These are phyloP conservation scores for Leucozona laternaria DNA, from an alignment of 2,888 invertebrate species.

Conservation along the genomic window DNA sequence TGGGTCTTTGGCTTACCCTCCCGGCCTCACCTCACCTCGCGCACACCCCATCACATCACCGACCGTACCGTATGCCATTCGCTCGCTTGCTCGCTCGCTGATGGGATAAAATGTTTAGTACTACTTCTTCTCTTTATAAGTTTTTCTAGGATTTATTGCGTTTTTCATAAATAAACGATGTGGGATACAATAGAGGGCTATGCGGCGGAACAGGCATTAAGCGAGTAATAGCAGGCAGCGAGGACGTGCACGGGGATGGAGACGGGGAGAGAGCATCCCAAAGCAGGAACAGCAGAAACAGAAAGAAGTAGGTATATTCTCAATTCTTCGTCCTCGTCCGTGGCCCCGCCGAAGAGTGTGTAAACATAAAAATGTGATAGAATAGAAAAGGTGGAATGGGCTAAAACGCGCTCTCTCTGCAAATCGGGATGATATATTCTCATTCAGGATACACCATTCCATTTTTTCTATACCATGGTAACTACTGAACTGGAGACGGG, in stretches of 20 bases:
- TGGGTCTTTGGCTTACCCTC: not conserved
- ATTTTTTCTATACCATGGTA: slow-evolving; percentile 14
- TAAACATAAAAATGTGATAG: slow-evolving; percentile 47
- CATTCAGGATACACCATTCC: slow-evolving; percentile 42
- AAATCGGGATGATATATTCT: slow-evolving; percentile 67
- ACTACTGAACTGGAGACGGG: slow-evolving; percentile 12
- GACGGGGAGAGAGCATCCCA: slow-evolving; percentile 17
- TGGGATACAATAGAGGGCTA: slow-evolving; percentile 26
- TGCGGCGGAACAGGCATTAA: slow-evolving; percentile 14
- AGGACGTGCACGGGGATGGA: too few relatives aligned
- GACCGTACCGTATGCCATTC: slow-evolving; percentile 21
- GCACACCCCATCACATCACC: slow-evolving; percentile 1
- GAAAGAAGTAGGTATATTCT: slow-evolving; percentile 28
- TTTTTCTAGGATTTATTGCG: slow-evolving; percentile 70
- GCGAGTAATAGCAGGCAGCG: slow-evolving; percentile 2
- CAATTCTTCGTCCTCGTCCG: not conserved
- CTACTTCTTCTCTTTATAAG: slow-evolving; percentile 61
- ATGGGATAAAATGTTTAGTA: slow-evolving; percentile 64
- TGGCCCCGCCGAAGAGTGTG: slow-evolving; percentile 27
- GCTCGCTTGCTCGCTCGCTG: slow-evolving; percentile 30
- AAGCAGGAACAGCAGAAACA: slow-evolving; percentile 27
- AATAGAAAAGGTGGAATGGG: slow-evolving; percentile 22
- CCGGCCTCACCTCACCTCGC: slow-evolving; percentile 15
- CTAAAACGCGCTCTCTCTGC: slow-evolving; percentile 52
- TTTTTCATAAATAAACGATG: slow-evolving; percentile 71